Evolutionary conservation across 2,113 vertebrate species (phyloP).

Genomic region (Chitala chitala): DNA sequence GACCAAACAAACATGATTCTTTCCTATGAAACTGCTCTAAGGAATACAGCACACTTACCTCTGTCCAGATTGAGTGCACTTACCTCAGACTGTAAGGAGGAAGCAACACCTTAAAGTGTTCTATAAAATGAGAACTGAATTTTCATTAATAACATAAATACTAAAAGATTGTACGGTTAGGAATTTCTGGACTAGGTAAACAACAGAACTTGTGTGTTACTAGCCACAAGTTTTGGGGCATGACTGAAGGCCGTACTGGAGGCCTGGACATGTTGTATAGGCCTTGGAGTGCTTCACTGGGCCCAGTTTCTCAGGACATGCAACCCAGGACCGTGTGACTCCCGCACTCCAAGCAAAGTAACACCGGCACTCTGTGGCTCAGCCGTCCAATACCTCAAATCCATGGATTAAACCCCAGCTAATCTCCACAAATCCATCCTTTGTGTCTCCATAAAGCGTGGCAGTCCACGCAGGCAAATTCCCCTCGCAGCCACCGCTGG

Average conservation of each 20-base stretch:
- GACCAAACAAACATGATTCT: too few relatives aligned
- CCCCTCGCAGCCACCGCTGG: not conserved
- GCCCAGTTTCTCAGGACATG: not conserved
- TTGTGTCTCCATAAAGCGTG: not conserved
- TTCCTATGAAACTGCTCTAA: too few relatives aligned
- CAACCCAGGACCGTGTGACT: too few relatives aligned
- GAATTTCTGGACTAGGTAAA: not conserved
- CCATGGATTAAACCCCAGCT: constrained; percentile 1
- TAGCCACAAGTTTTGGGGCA: not conserved
- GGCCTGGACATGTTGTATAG: not conserved
- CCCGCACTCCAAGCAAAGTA: not conserved
- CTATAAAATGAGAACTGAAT: too few relatives aligned
- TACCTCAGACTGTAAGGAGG: not conserved
- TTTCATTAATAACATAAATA: too few relatives aligned
- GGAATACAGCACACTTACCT: too few relatives aligned
- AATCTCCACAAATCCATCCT: constrained; percentile 13
- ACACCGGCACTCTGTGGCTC: not conserved
- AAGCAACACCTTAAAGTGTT: too few relatives aligned
- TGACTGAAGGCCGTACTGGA: not conserved
- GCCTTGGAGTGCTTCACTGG: not conserved
- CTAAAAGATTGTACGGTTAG: too few relatives aligned
- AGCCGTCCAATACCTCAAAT: not conserved
- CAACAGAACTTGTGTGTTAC: too few relatives aligned
- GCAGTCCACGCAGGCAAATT: too few relatives aligned
- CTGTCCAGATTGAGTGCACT: too few relatives aligned